phyloP scores from a whole-genome alignment of 2,888 invertebrate genomes.

The Chaetogeoica ovagalla region DNA sequence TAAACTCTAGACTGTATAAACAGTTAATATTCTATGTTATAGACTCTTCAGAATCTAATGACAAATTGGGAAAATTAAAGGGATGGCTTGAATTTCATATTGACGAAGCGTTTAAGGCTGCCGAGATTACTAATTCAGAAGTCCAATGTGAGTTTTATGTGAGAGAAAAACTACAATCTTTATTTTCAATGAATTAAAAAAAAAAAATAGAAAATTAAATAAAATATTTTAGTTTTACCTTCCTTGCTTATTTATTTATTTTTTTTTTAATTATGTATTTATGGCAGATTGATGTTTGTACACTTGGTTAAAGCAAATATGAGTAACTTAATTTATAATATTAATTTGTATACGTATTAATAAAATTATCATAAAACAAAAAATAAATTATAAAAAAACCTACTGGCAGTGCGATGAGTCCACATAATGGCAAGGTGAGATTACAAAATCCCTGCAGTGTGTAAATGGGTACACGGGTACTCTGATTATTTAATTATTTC shows the following conservation, averaged over 20 bases:
- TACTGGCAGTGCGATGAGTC: no score
- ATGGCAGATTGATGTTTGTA: not conserved
- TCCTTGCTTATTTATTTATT: slow-evolving; percentile 5
- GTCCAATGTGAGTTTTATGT: slow-evolving; percentile 39
- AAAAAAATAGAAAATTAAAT: not conserved
- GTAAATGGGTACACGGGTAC: no score
- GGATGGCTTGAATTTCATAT: slow-evolving; percentile 41
- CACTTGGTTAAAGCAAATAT: not conserved
- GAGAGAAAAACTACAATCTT: slow-evolving; percentile 15
- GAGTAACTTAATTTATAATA: slow-evolving; percentile 2
- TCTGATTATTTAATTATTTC: no score
- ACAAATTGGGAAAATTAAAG: slow-evolving; percentile 37
- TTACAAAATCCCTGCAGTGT: no score
- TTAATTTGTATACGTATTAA: not conserved
- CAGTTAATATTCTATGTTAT: slow-evolving; percentile 50
- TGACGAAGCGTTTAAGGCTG: slow-evolving; percentile 37
- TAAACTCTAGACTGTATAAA: slow-evolving; percentile 27
- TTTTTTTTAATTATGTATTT: slow-evolving; percentile 1
- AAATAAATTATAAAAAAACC: no score
- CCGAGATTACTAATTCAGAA: slow-evolving; percentile 30
- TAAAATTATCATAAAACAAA: no score
- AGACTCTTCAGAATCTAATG: slow-evolving; percentile 37
- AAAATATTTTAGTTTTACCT: not conserved
- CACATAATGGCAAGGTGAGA: no score
- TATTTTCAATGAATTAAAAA: slow-evolving; percentile 13